A percentile compares a stretch with the other conserved stretches of the same genome.
Conservation (phyloP, 2,113 vertebrate species). For the Podarcis cretensis region DNA sequence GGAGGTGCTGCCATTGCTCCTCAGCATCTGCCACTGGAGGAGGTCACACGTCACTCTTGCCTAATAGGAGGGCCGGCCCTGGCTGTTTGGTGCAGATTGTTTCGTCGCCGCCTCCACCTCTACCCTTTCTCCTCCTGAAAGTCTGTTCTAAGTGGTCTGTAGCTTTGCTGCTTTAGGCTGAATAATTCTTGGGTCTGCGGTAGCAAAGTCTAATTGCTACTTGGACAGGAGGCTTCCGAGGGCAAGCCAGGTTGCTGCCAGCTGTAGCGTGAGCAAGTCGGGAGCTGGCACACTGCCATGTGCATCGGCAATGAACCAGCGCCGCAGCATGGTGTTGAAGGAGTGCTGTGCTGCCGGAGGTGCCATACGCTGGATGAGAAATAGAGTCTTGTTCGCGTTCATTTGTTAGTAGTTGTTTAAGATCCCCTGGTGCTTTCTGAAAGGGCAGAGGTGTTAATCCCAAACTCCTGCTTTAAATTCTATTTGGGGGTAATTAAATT, state of each 20-base stretch:
- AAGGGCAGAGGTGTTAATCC: background rate
- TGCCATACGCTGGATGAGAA: background rate
- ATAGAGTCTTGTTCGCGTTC: background rate
- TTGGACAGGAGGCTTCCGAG: background rate
- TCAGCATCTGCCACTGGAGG: background rate
- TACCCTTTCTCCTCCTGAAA: background rate
- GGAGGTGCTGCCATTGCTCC: background rate
- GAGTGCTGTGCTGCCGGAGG: background rate
- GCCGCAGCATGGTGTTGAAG: background rate
- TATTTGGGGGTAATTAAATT: constrained; percentile 34
- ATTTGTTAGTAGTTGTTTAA: constrained; percentile 30
- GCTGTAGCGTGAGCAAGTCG: background rate
- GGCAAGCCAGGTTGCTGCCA: background rate
- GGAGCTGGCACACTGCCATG: constrained; percentile 1
- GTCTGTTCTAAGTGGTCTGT: background rate
- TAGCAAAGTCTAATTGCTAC: background rate
- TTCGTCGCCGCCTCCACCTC: no score
- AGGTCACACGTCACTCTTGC: no score
- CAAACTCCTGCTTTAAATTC: constrained; percentile 28
- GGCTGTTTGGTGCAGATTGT: no score
- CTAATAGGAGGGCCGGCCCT: no score
- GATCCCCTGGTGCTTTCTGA: background rate
- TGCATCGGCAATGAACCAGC: background rate
- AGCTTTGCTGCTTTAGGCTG: background rate
- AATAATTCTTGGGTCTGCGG: background rate